Evolutionary conservation across 2,797 vertebrate genomes (phyloP), one percentile per base, ranked within the genome.

Genomic region (Acanthis flammea): DNA sequence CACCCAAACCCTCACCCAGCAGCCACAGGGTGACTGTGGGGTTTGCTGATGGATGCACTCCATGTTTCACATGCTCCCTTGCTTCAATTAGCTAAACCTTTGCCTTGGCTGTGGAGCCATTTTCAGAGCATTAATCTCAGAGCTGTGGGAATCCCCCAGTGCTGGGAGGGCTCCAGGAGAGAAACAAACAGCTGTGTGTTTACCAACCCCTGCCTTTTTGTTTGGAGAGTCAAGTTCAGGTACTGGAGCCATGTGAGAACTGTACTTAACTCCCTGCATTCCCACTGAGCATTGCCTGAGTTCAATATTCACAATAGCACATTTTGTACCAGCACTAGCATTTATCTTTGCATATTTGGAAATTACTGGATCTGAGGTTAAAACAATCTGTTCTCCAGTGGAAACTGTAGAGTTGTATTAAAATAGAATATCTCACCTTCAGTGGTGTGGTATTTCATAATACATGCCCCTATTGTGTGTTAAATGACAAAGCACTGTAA

Each of bases 401-500:
- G 76, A 93, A 57, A 71, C 41, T 54, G 57, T 86, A 35, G 60
- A 31, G 4, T 81, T 77, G 53, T 51, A 74, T 57, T 67, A 82
- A 88, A 88, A 73, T 82, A 95, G 95, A 91, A 27, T 84, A 86
- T 88, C 41, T 14, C 86, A 91, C 86, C 96, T 97, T 92, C 73
- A 81, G 92, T 91, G 80, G 88, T 82, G 88, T 94, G 92, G 83
- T 95, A 68, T 95, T 97, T 97, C 62, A 57, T 55, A 86, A 44
- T 83, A 41, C 31, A 5, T 84, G 79, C 87, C 89, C 96, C 88
- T 81, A 74, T 94, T 95, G 93, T 94, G 92, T 87, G 78, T 88
- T 97, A 96, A 96, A 88, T 97, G 95, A 94, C 92, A 94, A 92
- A 90, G 67, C 81, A 92, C 89, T 94, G 41, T 91, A 92, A 96